These are phyloP conservation scores for Callospermophilus lateralis DNA, from an alignment of 2,113 vertebrate species.

Conservation along the genomic window DNA sequence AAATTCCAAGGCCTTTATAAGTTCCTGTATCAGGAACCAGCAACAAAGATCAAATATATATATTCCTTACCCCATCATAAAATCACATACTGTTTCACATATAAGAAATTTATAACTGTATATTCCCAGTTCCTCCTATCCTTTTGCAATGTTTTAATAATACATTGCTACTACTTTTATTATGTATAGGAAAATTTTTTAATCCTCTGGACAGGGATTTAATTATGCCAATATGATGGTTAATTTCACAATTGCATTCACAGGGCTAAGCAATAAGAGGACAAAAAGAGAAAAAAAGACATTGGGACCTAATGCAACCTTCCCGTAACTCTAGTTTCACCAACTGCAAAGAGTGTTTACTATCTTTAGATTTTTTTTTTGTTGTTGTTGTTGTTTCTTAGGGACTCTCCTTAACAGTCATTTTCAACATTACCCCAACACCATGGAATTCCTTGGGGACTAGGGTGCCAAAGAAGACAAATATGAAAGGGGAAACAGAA, in stretches of 20 bases:
- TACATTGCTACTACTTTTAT: not conserved
- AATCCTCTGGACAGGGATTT: not conserved
- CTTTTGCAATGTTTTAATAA: not conserved
- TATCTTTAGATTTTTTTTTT: not conserved
- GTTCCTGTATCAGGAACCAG: not conserved
- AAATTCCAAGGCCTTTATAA: not conserved
- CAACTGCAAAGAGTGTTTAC: not conserved
- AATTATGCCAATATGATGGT: not conserved
- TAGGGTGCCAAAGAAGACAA: not conserved
- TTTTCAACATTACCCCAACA: not conserved
- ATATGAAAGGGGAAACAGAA: not conserved
- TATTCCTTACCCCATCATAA: not conserved
- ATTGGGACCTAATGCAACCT: not conserved
- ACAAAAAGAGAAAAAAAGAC: not conserved
- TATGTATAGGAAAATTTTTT: not conserved
- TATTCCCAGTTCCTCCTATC: not conserved
- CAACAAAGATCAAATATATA: not conserved
- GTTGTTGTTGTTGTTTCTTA: not conserved
- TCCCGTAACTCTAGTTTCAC: not conserved
- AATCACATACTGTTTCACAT: not conserved
- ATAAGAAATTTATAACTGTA: not conserved
- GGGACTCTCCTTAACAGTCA: not conserved
- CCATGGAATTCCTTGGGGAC: not conserved
- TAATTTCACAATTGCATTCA: not conserved
- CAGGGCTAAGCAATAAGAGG: not conserved